A percentile compares a stretch with the other conserved stretches of the same genome.
These are phyloP conservation scores for Corydoras maculifer DNA, from an alignment of 2,113 vertebrate species.

Conservation along the genomic window DNA sequence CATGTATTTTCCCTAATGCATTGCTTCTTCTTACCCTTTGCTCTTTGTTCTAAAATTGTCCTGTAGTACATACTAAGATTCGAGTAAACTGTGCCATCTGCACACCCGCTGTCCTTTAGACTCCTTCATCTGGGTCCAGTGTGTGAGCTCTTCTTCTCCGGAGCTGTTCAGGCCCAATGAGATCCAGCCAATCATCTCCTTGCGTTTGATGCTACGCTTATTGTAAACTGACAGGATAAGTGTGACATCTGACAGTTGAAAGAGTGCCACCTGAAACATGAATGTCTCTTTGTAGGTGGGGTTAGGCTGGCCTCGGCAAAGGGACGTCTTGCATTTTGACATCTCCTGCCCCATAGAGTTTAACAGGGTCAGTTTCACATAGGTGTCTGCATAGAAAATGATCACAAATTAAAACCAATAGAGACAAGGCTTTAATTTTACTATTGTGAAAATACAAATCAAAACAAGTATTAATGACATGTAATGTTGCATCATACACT, in stretches of 20 bases:
- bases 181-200: constrained; percentile 98
- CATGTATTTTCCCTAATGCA: background rate
- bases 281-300: constrained; percentile 97
- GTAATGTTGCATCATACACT: too few relatives aligned
- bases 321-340: constrained; percentile 97
- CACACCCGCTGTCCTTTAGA: constrained; percentile 95
- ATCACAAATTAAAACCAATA: background rate
- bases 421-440: too few relatives aligned
- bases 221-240: constrained; percentile 96
- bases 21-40: background rate
- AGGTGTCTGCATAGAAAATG: constrained; percentile 72
- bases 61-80: constrained; percentile 65
- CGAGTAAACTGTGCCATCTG: constrained; percentile 88
- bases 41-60: background rate
- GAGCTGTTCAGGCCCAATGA: constrained; percentile 96
- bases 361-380: constrained; percentile 91
- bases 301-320: constrained; percentile 91
- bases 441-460: background rate
- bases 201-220: constrained; percentile 96
- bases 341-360: constrained; percentile 99
- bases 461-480: too few relatives aligned
- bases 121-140: constrained; percentile 98
- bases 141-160: constrained; percentile 89
- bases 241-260: constrained; percentile 95
- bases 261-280: constrained; percentile 93